These are phyloP conservation scores for Corythornis madagascariensis DNA, from an alignment of 2,113 vertebrate species.

Conservation along the genomic window DNA sequence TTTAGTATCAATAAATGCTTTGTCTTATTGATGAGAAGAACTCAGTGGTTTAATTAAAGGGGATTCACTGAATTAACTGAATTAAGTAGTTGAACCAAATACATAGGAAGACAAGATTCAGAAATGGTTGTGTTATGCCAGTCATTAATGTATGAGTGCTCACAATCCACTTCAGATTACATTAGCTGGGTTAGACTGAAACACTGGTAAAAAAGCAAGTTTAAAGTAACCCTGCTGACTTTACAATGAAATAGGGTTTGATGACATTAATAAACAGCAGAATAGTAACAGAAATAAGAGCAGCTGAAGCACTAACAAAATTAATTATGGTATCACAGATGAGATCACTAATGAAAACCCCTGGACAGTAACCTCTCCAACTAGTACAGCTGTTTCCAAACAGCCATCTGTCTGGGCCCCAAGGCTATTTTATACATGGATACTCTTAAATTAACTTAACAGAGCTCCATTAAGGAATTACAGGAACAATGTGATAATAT, in stretches of 20 bases:
- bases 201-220: background rate
- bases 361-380: constrained; percentile 25
- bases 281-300: background rate
- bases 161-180: background rate
- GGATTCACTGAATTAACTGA: constrained; percentile 19
- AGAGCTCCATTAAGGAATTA: background rate
- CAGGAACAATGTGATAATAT: background rate
- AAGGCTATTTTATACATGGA: background rate
- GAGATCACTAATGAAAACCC: constrained; percentile 39
- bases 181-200: background rate
- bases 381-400: constrained; percentile 31
- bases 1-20: constrained; percentile 1
- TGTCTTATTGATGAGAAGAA: background rate
- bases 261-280: background rate
- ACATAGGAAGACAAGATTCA: background rate
- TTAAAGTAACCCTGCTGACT: background rate
- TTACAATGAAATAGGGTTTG: background rate
- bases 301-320: constrained; percentile 38
- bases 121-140: background rate
- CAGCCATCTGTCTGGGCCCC: constrained; percentile 19
- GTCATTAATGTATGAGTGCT: background rate
- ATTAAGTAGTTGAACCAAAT: background rate
- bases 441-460: background rate
- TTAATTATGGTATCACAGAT: constrained; percentile 36
- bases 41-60: constrained; percentile 16